These are phyloP conservation scores for Aspidoscelis tigris DNA, from an alignment of 2,113 vertebrate species.

Conservation along the genomic window DNA sequence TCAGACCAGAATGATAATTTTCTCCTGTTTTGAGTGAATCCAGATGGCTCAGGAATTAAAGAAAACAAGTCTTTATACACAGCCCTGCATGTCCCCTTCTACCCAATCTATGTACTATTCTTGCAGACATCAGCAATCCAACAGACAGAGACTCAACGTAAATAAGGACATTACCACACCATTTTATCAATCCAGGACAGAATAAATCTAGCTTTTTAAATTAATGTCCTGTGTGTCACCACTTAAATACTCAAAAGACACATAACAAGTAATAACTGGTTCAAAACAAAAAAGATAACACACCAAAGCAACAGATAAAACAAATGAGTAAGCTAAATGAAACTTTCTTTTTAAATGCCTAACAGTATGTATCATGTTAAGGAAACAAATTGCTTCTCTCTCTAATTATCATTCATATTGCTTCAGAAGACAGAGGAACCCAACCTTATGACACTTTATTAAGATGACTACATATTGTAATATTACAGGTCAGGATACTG, in stretches of 20 bases:
- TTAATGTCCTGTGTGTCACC: not conserved
- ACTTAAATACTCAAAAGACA: conserved; percentile 4
- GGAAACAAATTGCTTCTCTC: not conserved
- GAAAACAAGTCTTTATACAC: conserved; percentile 4
- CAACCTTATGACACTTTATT: not conserved
- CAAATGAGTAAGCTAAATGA: not conserved
- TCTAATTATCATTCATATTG: not conserved
- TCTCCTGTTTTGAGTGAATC: conserved; percentile 25
- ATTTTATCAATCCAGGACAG: not conserved
- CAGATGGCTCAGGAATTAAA: conserved; percentile 26
- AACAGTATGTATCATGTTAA: not conserved
- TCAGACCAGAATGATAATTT: conserved; percentile 5
- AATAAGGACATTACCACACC: not conserved
- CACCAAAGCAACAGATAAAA: not conserved
- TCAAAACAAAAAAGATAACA: not conserved
- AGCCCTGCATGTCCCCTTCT: not conserved
- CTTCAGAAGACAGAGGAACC: not conserved
- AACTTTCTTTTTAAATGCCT: not conserved
- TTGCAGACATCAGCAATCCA: not conserved
- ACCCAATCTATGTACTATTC: conserved; percentile 6
- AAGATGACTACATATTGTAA: no score
- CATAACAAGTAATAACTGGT: not conserved
- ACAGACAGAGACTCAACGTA: not conserved
- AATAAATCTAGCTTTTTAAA: not conserved
- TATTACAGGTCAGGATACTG: not conserved